Evolutionary conservation across 2,888 invertebrate genomes (phyloP), one percentile per base, ranked within the genome.

Genomic region (Lycophotia porphyrea): DNA sequence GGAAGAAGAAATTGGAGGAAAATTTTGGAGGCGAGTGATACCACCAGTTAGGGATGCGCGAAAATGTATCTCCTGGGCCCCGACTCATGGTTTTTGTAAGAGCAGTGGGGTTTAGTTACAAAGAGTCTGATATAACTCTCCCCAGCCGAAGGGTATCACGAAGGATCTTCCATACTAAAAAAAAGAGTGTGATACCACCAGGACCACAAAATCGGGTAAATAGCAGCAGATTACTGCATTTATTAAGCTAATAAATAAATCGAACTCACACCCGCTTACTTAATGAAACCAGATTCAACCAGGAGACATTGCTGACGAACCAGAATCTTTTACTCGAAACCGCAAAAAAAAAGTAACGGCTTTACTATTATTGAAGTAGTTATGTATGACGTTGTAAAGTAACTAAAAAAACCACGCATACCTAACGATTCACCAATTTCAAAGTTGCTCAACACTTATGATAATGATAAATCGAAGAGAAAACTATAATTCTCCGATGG

Each of bases 391-490:
- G 15, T 55, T 55, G 27, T 60, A 60, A 60, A 34, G 1, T 34
- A 21, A 60, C 34, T 21, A 34, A 31, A 47, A 42, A 47, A 44
- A 55, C n/a, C 24, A 58, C 5, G 44, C 52, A 49, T 52, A 52
- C 27, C n/a, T 49, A 71, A 65, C 27, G 15, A 66, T 47, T 66
- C 58, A 60, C 31, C 13, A 65, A 74, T 71, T 74, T 55, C 18
- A 0, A 65, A 68, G n/a, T 78, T 76, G 9, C 74, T 39, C 60
- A 78, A 74, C 39, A 39, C 47, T 27, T 60, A 67, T 18, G 42
- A 68, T 34, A 21, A 49, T 76, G 78, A 80, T 84, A 71, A 72
- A 87, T 87, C 71, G 75, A 27, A 71, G 78, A 80, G 78, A 87
- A 86, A 85, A 73, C 58, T n/a, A n/a, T 60, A 47, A 70, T 61